Percentiles rank a stretch among this genome's conserved stretches.
Conservation (phyloP, 2,888 invertebrate species). For the Vanessa cardui region DNA sequence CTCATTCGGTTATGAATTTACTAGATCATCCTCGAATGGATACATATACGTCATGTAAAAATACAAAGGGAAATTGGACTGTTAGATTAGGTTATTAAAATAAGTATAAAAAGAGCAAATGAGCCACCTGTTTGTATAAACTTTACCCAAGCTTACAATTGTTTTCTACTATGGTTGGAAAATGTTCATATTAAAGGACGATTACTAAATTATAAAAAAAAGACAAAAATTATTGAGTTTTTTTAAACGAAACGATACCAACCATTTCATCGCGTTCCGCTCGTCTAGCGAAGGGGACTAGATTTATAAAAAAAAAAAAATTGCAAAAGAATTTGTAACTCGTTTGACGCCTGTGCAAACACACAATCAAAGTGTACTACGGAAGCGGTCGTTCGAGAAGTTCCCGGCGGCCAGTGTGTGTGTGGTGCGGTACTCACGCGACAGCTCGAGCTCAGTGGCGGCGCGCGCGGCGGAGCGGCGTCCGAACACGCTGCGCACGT, state of each 20-base stretch:
- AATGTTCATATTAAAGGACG: too few species aligned
- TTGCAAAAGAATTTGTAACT: background rate
- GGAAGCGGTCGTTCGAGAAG: slow-evolving; percentile 18
- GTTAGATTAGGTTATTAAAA: too few species aligned
- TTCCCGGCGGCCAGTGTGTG: slow-evolving; percentile 1
- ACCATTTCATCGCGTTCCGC: slow-evolving; percentile 3
- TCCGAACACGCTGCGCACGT: slow-evolving; percentile 95
- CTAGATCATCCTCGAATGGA: too few species aligned
- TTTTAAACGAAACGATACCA: slow-evolving; percentile 3
- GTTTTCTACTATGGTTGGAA: too few species aligned
- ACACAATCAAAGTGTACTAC: slow-evolving; percentile 26
- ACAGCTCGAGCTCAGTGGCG: slow-evolving; percentile 94
- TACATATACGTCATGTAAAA: too few species aligned
- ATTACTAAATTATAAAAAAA: background rate
- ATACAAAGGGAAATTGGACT: too few species aligned
- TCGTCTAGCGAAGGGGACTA: slow-evolving; percentile 6
- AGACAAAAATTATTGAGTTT: background rate
- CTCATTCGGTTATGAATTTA: too few species aligned
- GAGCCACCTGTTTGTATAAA: too few species aligned
- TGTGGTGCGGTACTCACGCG: slow-evolving; percentile 89
- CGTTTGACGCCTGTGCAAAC: slow-evolving; percentile 12
- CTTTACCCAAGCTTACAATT: too few species aligned
- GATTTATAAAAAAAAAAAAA: background rate
- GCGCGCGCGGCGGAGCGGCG: slow-evolving; percentile 90
- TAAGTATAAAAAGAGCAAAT: too few species aligned